Evolutionary conservation across 1,140 invertebrate genomes (phyloP).

Genomic region (Oppia nitens): DNA sequence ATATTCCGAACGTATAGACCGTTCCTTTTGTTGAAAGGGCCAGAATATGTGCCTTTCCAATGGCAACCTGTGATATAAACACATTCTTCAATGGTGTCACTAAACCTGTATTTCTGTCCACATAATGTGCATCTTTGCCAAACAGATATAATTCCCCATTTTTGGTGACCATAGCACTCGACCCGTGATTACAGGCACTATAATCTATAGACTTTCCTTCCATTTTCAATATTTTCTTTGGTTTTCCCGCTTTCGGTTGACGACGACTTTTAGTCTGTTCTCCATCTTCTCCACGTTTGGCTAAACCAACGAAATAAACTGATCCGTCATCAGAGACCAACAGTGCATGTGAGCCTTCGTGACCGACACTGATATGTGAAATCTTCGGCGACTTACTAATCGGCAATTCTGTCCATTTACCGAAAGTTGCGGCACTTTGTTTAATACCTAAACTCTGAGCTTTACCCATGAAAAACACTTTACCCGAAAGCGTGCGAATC

Average conservation of each 20-base stretch:
- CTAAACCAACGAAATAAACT: slow-evolving; percentile 68
- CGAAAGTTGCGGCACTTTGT: slow-evolving; percentile 35
- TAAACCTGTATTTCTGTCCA: slow-evolving; percentile 50
- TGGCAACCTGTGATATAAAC: slow-evolving; percentile 57
- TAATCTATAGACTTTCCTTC: slow-evolving; percentile 63
- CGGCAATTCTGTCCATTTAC: slow-evolving; percentile 55
- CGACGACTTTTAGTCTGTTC: slow-evolving; percentile 55
- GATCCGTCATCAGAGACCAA: slow-evolving; percentile 74
- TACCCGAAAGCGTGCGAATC: slow-evolving; percentile 54
- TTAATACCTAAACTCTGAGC: slow-evolving; percentile 53
- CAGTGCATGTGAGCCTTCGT: slow-evolving; percentile 78
- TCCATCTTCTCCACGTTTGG: slow-evolving; percentile 83
- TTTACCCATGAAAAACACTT: slow-evolving; percentile 58
- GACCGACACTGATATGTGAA: slow-evolving; percentile 62
- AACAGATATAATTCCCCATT: slow-evolving; percentile 79
- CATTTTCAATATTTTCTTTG: slow-evolving; percentile 77
- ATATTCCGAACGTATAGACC: slow-evolving; percentile 88
- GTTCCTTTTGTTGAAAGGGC: slow-evolving; percentile 71
- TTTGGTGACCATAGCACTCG: slow-evolving; percentile 72
- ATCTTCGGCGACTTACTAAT: slow-evolving; percentile 58
- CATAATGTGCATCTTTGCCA: slow-evolving; percentile 81
- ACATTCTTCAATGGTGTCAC: slow-evolving; percentile 51
- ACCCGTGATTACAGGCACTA: slow-evolving; percentile 83
- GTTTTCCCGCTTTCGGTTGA: slow-evolving; percentile 73
- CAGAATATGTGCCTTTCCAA: slow-evolving; percentile 89